A percentile compares a stretch with the other conserved stretches of the same genome.
Conservation (phyloP, 2,888 invertebrate genomes). For the Phalangium opilio region DNA sequence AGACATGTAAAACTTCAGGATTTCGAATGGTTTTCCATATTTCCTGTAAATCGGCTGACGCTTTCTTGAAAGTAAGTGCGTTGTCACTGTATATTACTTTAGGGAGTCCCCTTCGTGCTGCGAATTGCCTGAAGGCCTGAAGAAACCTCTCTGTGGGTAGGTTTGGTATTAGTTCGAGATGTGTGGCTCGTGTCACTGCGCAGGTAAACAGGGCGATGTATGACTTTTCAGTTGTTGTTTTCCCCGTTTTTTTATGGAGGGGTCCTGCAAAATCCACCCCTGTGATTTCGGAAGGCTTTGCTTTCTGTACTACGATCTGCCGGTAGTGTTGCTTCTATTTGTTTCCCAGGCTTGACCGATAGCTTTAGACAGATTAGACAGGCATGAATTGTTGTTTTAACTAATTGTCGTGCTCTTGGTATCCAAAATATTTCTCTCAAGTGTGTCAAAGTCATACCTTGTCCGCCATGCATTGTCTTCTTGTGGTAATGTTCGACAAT, state of each 20-base stretch:
- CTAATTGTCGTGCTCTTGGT: neutral
- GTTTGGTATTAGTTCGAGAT: constrained; percentile 13
- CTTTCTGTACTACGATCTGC: neutral
- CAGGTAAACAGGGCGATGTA: constrained; percentile 13
- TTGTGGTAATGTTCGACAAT: no score
- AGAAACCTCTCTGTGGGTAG: constrained; percentile 11
- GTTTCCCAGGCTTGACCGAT: no score
- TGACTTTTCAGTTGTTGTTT: neutral
- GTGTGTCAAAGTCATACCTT: no score
- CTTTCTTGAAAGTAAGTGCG: constrained; percentile 2
- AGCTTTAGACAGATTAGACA: no score
- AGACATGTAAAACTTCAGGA: neutral
- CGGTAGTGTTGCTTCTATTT: constrained; percentile 6
- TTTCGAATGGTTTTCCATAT: neutral
- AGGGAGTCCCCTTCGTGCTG: neutral
- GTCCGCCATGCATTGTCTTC: no score
- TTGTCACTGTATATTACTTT: neutral
- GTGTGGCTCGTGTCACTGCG: constrained; percentile 8
- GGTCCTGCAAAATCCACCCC: constrained; percentile 9
- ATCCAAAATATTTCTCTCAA: neutral
- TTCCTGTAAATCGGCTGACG: neutral
- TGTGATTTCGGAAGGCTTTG: neutral
- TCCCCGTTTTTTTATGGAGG: constrained; percentile 1
- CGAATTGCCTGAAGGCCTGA: neutral
- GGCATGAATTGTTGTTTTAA: neutral